phyloP scores from a whole-genome alignment of 64 coral and sea anemone species.

The Hydrozoanthus tunicans region DNA sequence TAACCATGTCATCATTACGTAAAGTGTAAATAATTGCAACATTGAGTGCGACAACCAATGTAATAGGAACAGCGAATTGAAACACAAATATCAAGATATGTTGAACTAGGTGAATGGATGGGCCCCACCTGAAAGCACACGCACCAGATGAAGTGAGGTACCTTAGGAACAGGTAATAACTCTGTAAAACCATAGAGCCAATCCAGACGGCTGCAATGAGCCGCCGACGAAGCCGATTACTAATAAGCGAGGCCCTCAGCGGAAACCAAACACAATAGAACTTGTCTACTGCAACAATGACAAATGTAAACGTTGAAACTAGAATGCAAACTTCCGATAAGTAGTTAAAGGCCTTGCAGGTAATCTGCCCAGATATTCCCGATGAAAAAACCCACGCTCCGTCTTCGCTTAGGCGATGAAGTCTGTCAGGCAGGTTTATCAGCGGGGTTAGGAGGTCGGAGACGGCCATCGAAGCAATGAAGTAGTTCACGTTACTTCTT shows the following conservation, averaged over 20 bases:
- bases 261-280: slow-evolving; percentile 1
- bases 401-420: background rate
- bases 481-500: slow-evolving; percentile 5
- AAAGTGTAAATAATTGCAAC: background rate
- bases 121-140: background rate
- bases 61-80: background rate
- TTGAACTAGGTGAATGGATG: background rate
- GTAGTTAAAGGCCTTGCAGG: background rate
- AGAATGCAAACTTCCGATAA: background rate
- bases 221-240: background rate
- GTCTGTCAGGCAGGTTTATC: background rate
- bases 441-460: background rate
- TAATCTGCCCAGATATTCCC: no score
- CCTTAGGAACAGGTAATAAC: background rate
- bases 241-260: background rate
- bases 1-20: background rate
- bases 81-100: background rate
- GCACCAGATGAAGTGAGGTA: background rate
- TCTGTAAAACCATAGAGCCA: background rate
- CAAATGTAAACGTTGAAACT: background rate
- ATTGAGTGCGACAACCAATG: background rate
- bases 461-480: slow-evolving; percentile 2
- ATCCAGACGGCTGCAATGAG: slow-evolving; percentile 2
- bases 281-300: background rate
- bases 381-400: background rate